Conservation (phyloP, 2,888 invertebrate genomes). For the Icerya purchasi region DNA sequence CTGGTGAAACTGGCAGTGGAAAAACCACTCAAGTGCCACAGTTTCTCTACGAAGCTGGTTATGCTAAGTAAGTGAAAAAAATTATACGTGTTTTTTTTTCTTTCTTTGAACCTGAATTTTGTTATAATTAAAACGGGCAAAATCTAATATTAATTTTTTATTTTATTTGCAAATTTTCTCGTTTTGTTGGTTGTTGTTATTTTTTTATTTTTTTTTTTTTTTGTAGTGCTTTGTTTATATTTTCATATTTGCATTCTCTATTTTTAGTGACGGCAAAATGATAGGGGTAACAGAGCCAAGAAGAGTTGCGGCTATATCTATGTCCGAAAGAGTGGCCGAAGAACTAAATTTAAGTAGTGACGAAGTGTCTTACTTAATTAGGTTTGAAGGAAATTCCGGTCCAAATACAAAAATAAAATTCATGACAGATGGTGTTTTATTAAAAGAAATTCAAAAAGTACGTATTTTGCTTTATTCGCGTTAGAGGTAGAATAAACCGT, state of each 20-base stretch:
- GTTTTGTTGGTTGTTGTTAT: background rate
- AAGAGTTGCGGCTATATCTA: constrained; percentile 92
- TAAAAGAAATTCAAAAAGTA: constrained; percentile 68
- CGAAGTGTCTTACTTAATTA: constrained; percentile 73
- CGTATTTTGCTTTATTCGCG: background rate
- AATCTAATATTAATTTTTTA: background rate
- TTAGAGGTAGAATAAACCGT: background rate
- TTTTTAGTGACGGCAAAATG: constrained; percentile 31
- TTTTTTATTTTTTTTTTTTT: background rate
- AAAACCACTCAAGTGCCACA: constrained; percentile 99
- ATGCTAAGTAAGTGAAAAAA: constrained; percentile 42
- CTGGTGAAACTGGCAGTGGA: constrained; percentile 90
- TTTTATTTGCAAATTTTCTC: background rate
- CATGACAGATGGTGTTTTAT: constrained; percentile 93
- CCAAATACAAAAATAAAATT: constrained; percentile 84
- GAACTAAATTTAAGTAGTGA: constrained; percentile 60
- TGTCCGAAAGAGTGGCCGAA: constrained; percentile 74
- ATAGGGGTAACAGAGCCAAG: constrained; percentile 92
- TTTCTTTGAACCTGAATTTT: too few species aligned
- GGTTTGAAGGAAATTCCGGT: constrained; percentile 84
- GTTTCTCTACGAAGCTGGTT: constrained; percentile 92
- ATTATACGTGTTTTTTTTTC: too few species aligned
- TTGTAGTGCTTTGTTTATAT: too few species aligned
- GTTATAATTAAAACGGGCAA: background rate
- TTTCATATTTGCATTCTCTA: too few species aligned